These are phyloP conservation scores for Parnassius orleans DNA, from an alignment of 2,888 invertebrate genomes.

Conservation along the genomic window DNA sequence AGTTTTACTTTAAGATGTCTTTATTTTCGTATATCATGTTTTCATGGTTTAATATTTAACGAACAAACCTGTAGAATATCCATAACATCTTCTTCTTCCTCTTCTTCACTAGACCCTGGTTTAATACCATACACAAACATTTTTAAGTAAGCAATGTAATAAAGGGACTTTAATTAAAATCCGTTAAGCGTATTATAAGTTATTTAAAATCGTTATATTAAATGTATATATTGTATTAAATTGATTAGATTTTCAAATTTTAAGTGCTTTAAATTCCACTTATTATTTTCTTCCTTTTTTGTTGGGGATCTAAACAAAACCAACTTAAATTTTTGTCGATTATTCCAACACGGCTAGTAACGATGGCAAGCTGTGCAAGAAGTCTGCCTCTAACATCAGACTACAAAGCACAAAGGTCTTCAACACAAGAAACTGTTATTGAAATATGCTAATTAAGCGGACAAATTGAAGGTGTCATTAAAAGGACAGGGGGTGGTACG, in stretches of 20 bases:
- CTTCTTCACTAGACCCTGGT: slow-evolving; percentile 80
- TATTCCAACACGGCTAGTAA: slow-evolving; percentile 2
- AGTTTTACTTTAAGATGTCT: too few species aligned
- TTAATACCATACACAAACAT: slow-evolving; percentile 82
- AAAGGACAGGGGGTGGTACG: slow-evolving; percentile 60
- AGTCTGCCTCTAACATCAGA: slow-evolving; percentile 31
- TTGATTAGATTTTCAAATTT: not conserved
- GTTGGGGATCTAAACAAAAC: too few species aligned
- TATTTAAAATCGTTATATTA: too few species aligned
- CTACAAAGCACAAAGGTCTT: slow-evolving; percentile 46
- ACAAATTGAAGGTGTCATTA: slow-evolving; percentile 67
- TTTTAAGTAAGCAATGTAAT: not conserved
- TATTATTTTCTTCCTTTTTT: not conserved
- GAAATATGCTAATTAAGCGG: slow-evolving; percentile 74
- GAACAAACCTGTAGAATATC: slow-evolving; percentile 66
- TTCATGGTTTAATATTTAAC: not conserved
- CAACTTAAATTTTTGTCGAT: not conserved
- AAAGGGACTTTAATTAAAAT: too few species aligned
- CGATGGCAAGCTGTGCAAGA: slow-evolving; percentile 31
- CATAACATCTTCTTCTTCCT: slow-evolving; percentile 81
- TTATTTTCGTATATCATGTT: too few species aligned
- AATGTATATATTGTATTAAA: too few species aligned
- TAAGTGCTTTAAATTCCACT: not conserved
- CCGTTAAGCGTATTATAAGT: too few species aligned
- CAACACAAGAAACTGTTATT: slow-evolving; percentile 52